These are phyloP conservation scores for Empidonax traillii DNA, from an alignment of 2,113 vertebrate species.

Conservation along the genomic window DNA sequence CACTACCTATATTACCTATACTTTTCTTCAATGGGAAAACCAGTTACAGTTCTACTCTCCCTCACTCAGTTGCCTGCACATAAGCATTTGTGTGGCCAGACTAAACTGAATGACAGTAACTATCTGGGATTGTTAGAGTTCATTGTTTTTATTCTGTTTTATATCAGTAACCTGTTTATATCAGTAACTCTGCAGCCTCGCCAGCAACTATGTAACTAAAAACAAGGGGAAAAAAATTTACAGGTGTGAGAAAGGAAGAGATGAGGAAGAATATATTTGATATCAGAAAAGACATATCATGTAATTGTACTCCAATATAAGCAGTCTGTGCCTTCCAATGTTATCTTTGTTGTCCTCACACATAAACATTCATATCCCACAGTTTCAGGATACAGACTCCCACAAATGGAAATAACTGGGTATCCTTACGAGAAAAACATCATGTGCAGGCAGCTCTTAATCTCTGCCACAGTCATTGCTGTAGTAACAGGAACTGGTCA, in stretches of 20 bases:
- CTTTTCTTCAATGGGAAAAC: background rate
- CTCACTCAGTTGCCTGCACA: background rate
- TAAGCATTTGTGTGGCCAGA: background rate
- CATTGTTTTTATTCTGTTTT: background rate
- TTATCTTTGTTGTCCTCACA: background rate
- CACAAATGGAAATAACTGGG: background rate
- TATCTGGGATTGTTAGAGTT: background rate
- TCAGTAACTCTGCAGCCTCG: background rate
- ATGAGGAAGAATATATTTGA: background rate
- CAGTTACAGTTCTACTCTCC: background rate
- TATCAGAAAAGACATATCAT: background rate
- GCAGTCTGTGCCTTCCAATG: background rate
- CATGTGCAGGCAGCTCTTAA: background rate
- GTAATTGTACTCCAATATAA: background rate
- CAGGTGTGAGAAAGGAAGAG: background rate
- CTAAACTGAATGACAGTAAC: background rate
- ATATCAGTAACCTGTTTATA: background rate
- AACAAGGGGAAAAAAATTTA: background rate
- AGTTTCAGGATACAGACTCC: background rate
- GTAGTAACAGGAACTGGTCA: background rate
- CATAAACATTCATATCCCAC: background rate
- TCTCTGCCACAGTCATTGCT: background rate
- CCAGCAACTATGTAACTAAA: background rate
- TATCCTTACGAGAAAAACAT: background rate
- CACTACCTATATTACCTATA: background rate